Conservation (phyloP, 1,140 invertebrate species). For the Tetramorium simillimum region DNA sequence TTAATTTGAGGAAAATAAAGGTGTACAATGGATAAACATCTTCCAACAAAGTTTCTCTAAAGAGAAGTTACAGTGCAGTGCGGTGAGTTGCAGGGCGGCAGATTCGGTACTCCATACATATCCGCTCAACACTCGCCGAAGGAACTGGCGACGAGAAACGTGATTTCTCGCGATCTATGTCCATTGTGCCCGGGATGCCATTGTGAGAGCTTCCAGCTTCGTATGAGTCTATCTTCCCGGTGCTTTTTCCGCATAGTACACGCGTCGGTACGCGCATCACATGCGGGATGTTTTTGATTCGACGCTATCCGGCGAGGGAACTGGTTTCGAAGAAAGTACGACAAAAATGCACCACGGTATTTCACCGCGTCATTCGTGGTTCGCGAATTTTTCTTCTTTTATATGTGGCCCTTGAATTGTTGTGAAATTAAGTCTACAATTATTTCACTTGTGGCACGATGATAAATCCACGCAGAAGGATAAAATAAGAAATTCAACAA, state of each 20-base stretch:
- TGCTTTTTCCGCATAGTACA: slow-evolving; percentile 33
- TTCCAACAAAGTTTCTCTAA: neutral
- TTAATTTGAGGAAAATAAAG: neutral
- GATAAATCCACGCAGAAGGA: neutral
- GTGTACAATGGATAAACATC: neutral
- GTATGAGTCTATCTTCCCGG: slow-evolving; percentile 35
- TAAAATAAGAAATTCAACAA: neutral
- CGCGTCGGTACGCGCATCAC: neutral
- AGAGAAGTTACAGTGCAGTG: neutral
- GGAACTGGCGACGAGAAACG: slow-evolving; percentile 33
- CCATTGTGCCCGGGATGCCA: slow-evolving; percentile 45
- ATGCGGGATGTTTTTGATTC: slow-evolving; percentile 44
- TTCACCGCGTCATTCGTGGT: neutral
- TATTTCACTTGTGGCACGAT: neutral
- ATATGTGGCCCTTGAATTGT: neutral
- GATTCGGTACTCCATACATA: slow-evolving; percentile 19
- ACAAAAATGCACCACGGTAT: slow-evolving; percentile 31
- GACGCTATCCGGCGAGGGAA: slow-evolving; percentile 16
- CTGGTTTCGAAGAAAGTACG: neutral
- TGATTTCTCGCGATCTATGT: slow-evolving; percentile 56
- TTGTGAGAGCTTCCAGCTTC: slow-evolving; percentile 41
- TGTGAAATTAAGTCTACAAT: slow-evolving; percentile 17
- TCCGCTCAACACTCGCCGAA: slow-evolving; percentile 24
- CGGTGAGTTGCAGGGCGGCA: neutral
- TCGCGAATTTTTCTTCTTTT: neutral